Evolutionary conservation across 2,797 vertebrate genomes (phyloP).

Genomic region (Sebastiscus albofasciatus): DNA sequence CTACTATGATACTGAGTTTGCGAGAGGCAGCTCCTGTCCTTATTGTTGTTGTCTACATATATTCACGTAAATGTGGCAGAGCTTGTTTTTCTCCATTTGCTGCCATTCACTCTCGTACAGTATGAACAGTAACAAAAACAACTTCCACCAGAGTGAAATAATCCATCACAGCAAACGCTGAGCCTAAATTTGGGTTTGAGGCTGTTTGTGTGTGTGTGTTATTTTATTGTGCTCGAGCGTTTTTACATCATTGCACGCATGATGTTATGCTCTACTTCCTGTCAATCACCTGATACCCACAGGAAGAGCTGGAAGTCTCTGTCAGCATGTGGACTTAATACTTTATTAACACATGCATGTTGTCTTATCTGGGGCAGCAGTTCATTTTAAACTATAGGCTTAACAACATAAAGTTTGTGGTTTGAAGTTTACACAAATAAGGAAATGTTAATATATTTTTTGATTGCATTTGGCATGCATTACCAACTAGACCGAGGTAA

Average conservation of each 20-base stretch:
- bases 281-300: slow-evolving; percentile 61
- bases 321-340: slow-evolving; percentile 7
- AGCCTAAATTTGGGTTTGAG: slow-evolving; percentile 37
- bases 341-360: slow-evolving; percentile 5
- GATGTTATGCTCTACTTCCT: slow-evolving; percentile 50
- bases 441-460: neutral
- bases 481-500: neutral
- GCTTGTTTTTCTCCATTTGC: slow-evolving; percentile 22
- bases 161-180: slow-evolving; percentile 21
- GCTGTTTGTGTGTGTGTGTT: slow-evolving; percentile 4
- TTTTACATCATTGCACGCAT: slow-evolving; percentile 26
- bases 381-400: neutral
- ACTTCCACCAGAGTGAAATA: slow-evolving; percentile 17
- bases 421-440: neutral
- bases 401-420: neutral
- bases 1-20: neutral
- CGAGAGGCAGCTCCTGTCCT: neutral
- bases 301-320: slow-evolving; percentile 16
- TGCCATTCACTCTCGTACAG: slow-evolving; percentile 17
- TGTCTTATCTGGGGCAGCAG: slow-evolving; percentile 18
- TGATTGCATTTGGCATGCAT: neutral
- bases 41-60: neutral
- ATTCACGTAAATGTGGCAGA: slow-evolving; percentile 9
- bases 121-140: slow-evolving; percentile 22
- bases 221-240: slow-evolving; percentile 14